A percentile compares a stretch with the other conserved stretches of the same genome.
phyloP scores from a whole-genome alignment of 2,888 invertebrate species.

The Pseudeuparius sepicola region DNA sequence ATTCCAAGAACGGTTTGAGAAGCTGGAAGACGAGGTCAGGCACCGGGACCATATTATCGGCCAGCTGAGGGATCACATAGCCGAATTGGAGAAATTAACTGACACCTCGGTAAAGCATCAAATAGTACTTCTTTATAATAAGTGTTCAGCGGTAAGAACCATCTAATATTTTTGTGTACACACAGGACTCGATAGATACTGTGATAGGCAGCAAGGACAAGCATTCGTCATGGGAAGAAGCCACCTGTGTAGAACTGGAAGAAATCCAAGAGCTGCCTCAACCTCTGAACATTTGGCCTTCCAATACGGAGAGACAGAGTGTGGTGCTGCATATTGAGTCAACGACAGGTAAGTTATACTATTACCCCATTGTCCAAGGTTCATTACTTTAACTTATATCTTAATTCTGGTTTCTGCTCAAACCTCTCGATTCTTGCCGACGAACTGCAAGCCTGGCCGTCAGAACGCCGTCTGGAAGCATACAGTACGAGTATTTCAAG shows the following conservation, averaged over 20 bases:
- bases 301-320: constrained; percentile 20
- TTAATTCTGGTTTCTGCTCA: too few species aligned
- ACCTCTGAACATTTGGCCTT: constrained; percentile 31
- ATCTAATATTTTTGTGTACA: too few species aligned
- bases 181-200: constrained; percentile 37
- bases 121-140: too few species aligned
- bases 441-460: too few species aligned
- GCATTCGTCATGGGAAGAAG: constrained; percentile 58
- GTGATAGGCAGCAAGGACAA: constrained; percentile 35
- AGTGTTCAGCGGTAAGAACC: too few species aligned
- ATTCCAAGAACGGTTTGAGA: constrained; percentile 63
- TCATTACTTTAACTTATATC: too few species aligned
- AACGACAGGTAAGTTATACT: constrained; percentile 26
- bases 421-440: too few species aligned
- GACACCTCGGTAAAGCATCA: too few species aligned
- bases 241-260: constrained; percentile 57
- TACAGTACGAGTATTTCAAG: too few species aligned
- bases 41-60: constrained; percentile 72
- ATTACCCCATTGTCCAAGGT: too few species aligned
- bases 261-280: constrained; percentile 56
- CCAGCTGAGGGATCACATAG: constrained; percentile 62
- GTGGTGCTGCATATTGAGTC: constrained; percentile 35
- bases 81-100: constrained; percentile 48
- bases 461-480: too few species aligned
- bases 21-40: constrained; percentile 69